These are phyloP conservation scores for Leucophora obtusa DNA, from an alignment of 2,888 invertebrate genomes.

Conservation along the genomic window DNA sequence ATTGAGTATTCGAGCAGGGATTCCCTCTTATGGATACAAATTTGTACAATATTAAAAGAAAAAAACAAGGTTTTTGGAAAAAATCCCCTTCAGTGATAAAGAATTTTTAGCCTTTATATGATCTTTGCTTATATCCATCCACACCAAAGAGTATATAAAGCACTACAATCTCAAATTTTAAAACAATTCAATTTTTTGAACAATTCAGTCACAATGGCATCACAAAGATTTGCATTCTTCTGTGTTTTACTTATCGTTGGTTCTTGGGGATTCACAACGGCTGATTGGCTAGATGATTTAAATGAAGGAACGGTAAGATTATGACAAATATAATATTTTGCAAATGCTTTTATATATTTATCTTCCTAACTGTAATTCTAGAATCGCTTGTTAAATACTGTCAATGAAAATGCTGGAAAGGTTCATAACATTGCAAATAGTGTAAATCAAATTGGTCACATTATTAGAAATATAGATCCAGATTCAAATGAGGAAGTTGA, in stretches of 20 bases:
- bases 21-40: too few species aligned
- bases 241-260: slow-evolving; percentile 56
- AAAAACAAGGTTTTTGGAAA: neutral
- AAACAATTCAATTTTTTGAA: neutral
- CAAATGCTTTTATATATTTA: neutral
- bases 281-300: slow-evolving; percentile 67
- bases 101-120: neutral
- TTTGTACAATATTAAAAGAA: neutral
- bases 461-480: slow-evolving; percentile 45
- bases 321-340: too few species aligned
- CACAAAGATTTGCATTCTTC: slow-evolving; percentile 54
- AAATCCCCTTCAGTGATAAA: slow-evolving; percentile 17
- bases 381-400: slow-evolving; percentile 56
- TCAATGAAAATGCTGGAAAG: slow-evolving; percentile 64
- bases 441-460: slow-evolving; percentile 59
- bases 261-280: slow-evolving; percentile 59
- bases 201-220: slow-evolving; percentile 30
- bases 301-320: slow-evolving; percentile 63
- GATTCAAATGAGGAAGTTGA: slow-evolving; percentile 51
- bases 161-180: neutral
- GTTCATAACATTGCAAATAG: slow-evolving; percentile 59
- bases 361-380: slow-evolving; percentile 19
- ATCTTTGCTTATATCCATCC: slow-evolving; percentile 23
- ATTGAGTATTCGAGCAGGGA: too few species aligned
- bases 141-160: neutral